Base-by-base conservation (phyloP, 1,140 invertebrate genomes). In the Drosophila athabasca region DNA sequence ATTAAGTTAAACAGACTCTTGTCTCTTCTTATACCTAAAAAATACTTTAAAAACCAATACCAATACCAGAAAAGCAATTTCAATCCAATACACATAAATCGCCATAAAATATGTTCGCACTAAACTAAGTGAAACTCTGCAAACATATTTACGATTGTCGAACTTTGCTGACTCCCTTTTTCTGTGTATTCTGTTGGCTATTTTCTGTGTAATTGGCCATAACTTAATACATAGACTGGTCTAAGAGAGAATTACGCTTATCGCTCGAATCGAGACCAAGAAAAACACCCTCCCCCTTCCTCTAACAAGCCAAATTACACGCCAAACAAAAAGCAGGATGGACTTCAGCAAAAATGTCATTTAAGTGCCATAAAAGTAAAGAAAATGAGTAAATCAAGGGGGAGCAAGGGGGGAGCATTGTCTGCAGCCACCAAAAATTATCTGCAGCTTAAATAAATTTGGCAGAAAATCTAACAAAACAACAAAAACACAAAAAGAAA, bases 301-400 rank as follows among this genome's bases (percentile, higher is more conserved):
- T n/a, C n/a, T n/a, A 79, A 73, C 61, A 73, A 62, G 66, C 80
- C 76, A 76, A 84, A 83, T 79, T 79, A 71, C 79, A 83, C 62
- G 73, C 74, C 75, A 26, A 71, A 78, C 61, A 84, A 80, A 55
- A 48, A 7, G 19, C 19, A 39, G 19, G 8, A 13, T 22, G 31
- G 39, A 44, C 39, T 29, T 41, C 43, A 17, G 15, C 31, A 13
- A 66, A 46, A 61, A 73, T 73, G 80, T 54, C 80, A 80, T 84
- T 84, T 62, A 66, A 87, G 83, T 78, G 82, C 70, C 78, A 76
- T 82, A 88, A 87, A 85, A 87, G 76, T 69, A 66, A 87, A 87
- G 82, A 82, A 87, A 87, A 87, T 87, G 82, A 81, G 82, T 87
- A 87, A 87, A 88, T 88, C 83, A 87, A 64, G 74, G 45, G 55